Percentiles rank a stretch among this genome's conserved stretches.
phyloP scores from a whole-genome alignment of 2,797 vertebrate species.

The Phalanger gymnotis region DNA sequence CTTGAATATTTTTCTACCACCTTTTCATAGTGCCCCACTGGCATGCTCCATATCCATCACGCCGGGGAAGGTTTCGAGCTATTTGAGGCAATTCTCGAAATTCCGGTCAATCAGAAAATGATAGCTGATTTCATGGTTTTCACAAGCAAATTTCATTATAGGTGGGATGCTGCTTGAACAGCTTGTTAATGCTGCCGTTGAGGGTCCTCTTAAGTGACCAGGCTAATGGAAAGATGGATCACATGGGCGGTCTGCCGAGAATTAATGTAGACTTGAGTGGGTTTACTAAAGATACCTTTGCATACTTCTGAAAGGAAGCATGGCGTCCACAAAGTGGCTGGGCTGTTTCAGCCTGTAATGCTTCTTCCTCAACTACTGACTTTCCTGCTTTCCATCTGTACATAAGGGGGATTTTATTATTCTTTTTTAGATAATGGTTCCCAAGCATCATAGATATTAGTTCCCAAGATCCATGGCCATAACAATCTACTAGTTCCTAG shows the following conservation, averaged over 20 bases:
- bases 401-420: no score
- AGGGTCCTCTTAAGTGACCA: not conserved
- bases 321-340: not conserved
- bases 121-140: constrained; percentile 19
- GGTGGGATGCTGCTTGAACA: not conserved
- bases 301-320: constrained; percentile 40
- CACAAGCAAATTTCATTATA: constrained; percentile 30
- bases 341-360: not conserved
- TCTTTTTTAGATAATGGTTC: no score
- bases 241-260: not conserved
- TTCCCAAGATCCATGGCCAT: no score
- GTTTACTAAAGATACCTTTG: constrained; percentile 26
- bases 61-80: not conserved
- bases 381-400: not conserved
- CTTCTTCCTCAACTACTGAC: not conserved
- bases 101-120: constrained; percentile 34
- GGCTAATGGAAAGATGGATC: constrained; percentile 7
- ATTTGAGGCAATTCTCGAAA: constrained; percentile 33
- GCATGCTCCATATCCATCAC: not conserved
- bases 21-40: not conserved
- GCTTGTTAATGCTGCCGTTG: not conserved
- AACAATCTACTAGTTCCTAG: no score
- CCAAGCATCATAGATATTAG: no score
- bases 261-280: not conserved
- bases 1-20: constrained; percentile 5